phyloP scores from a whole-genome alignment of 2,113 vertebrate species.

The Cynocephalus volans region DNA sequence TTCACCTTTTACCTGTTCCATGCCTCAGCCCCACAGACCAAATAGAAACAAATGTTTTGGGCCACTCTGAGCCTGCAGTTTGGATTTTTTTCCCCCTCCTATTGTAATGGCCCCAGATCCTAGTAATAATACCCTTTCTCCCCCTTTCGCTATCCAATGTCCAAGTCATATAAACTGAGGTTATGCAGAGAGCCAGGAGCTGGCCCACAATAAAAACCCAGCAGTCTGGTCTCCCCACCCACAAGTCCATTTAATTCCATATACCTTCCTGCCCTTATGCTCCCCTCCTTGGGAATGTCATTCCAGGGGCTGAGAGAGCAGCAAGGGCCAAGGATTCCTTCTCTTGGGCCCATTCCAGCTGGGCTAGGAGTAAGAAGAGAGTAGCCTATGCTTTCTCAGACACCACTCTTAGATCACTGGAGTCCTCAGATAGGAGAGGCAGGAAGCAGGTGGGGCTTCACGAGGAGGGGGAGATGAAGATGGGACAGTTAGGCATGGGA shows the following conservation, averaged over 20 bases:
- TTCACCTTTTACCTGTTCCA: not conserved
- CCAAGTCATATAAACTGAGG: not conserved
- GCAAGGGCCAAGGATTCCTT: not conserved
- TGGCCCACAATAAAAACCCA: not conserved
- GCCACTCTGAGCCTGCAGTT: not conserved
- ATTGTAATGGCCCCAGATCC: not conserved
- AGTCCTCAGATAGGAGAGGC: not conserved
- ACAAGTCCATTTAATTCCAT: not conserved
- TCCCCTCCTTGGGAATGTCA: not conserved
- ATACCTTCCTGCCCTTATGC: not conserved
- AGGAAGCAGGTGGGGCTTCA: not conserved
- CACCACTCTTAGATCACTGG: no score
- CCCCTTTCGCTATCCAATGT: no score
- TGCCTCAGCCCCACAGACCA: not conserved
- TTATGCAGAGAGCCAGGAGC: not conserved
- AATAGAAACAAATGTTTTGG: not conserved
- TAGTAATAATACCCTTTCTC: not conserved
- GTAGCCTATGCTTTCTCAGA: not conserved
- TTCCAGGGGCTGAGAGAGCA: not conserved
- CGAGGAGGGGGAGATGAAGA: not conserved
- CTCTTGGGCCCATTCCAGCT: not conserved
- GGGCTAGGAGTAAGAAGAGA: not conserved
- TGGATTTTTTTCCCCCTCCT: not conserved
- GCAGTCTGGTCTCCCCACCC: not conserved
- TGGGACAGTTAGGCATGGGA: not conserved